A percentile compares a stretch with the other conserved stretches of the same genome.
phyloP scores from a whole-genome alignment of 2,797 vertebrate genomes.

The Sebastes umbrosus region DNA sequence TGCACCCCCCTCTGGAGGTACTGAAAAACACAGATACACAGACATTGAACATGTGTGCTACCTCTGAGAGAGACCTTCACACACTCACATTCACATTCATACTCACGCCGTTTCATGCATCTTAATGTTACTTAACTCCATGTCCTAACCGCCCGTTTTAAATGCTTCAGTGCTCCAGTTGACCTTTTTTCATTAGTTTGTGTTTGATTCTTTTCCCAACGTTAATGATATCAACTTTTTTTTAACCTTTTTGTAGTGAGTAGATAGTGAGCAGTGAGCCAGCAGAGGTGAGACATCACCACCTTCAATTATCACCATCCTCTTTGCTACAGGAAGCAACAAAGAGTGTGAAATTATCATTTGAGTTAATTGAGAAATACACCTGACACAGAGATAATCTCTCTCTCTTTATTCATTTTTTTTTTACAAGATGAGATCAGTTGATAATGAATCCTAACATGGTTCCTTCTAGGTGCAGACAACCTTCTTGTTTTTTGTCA shows the following conservation, averaged over 20 bases:
- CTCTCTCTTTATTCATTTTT: background rate
- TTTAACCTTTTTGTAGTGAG: background rate
- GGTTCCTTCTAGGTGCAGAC: background rate
- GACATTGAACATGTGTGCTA: background rate
- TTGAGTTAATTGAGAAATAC: background rate
- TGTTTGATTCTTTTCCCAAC: conserved; percentile 32
- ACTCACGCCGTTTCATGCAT: background rate
- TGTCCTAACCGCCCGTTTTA: conserved; percentile 32
- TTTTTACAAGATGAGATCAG: background rate
- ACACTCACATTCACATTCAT: background rate
- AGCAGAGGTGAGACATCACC: background rate
- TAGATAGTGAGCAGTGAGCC: background rate
- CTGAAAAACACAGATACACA: background rate
- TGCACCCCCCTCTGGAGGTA: conserved; percentile 78
- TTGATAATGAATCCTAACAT: background rate
- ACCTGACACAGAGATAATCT: background rate
- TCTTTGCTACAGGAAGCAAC: background rate
- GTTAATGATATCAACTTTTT: background rate
- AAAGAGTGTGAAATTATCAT: background rate
- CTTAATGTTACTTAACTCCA: conserved; percentile 6
- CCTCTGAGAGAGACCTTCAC: background rate
- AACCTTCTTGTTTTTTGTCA: background rate
- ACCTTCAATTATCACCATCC: background rate
- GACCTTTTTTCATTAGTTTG: conserved; percentile 5
- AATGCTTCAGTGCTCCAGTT: conserved; percentile 1